A percentile compares a stretch with the other conserved stretches of the same genome.
These are phyloP conservation scores for Zaprionus inermis DNA, from an alignment of 1,140 invertebrate genomes.

Conservation along the genomic window DNA sequence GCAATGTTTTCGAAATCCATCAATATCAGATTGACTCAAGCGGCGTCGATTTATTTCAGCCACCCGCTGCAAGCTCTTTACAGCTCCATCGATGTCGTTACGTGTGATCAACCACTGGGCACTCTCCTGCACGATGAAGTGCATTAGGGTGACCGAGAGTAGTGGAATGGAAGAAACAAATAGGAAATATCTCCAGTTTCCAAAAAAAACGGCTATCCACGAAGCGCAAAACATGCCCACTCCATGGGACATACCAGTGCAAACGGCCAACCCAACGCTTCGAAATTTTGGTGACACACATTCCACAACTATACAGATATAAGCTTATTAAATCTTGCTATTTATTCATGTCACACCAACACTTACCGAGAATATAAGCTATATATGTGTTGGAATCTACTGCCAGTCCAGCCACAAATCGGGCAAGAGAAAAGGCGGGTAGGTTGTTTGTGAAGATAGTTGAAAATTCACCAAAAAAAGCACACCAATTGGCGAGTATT, in stretches of 20 bases:
- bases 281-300: slow-evolving; percentile 86
- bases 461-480: slow-evolving; percentile 85
- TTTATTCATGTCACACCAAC: not conserved
- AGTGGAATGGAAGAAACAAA: slow-evolving; percentile 85
- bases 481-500: slow-evolving; percentile 85
- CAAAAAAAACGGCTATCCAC: slow-evolving; percentile 85
- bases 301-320: slow-evolving; percentile 84
- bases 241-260: slow-evolving; percentile 85
- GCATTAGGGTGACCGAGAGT: slow-evolving; percentile 83
- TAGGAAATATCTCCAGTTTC: slow-evolving; percentile 85
- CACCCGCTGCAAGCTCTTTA: slow-evolving; percentile 85
- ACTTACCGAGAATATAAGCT: slow-evolving; percentile 87
- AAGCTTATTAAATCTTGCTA: no score
- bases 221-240: slow-evolving; percentile 85
- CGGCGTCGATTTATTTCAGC: slow-evolving; percentile 85
- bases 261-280: slow-evolving; percentile 86
- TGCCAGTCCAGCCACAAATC: slow-evolving; percentile 86
- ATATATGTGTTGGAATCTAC: slow-evolving; percentile 86
- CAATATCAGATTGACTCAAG: slow-evolving; percentile 80
- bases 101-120: slow-evolving; percentile 87
- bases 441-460: slow-evolving; percentile 84
- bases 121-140: slow-evolving; percentile 86
- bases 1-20: slow-evolving; percentile 79
- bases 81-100: slow-evolving; percentile 85
- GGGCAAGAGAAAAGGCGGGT: slow-evolving; percentile 84